Percentiles rank a stretch among this genome's conserved stretches.
These are phyloP conservation scores for Anniella stebbinsi DNA, from an alignment of 2,797 vertebrate species.

Conservation along the genomic window DNA sequence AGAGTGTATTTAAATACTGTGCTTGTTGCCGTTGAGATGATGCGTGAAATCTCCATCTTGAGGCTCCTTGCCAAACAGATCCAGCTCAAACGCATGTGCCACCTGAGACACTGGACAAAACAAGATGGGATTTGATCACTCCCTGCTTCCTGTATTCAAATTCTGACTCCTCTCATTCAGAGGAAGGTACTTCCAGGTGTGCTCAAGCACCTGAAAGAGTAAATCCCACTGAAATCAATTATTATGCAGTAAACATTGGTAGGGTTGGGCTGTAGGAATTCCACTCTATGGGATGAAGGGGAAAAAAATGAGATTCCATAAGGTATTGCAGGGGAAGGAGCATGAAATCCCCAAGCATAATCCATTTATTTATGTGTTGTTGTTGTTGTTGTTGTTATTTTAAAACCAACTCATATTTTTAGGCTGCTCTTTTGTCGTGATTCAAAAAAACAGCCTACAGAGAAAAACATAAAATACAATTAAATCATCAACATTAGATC, in stretches of 20 bases:
- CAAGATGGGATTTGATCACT: conserved; percentile 20
- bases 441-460: not conserved
- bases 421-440: not conserved
- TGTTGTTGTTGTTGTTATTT: too few relatives aligned
- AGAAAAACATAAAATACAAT: not conserved
- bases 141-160: not conserved
- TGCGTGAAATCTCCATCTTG: not conserved
- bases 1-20: conserved; percentile 39
- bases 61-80: conserved; percentile 45
- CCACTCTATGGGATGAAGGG: not conserved
- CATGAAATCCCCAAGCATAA: not conserved
- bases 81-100: conserved; percentile 35
- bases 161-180: not conserved
- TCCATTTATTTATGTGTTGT: not conserved
- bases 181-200: not conserved
- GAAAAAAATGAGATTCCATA: not conserved
- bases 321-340: not conserved
- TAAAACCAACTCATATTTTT: not conserved
- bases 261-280: not conserved
- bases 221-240: conserved; percentile 20
- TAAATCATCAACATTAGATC: not conserved
- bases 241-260: conserved; percentile 3
- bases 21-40: conserved; percentile 32
- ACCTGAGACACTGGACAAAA: conserved; percentile 39
- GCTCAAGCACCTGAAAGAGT: not conserved